Conservation (phyloP, 1,140 invertebrate genomes). For the Drosophila lini region DNA sequence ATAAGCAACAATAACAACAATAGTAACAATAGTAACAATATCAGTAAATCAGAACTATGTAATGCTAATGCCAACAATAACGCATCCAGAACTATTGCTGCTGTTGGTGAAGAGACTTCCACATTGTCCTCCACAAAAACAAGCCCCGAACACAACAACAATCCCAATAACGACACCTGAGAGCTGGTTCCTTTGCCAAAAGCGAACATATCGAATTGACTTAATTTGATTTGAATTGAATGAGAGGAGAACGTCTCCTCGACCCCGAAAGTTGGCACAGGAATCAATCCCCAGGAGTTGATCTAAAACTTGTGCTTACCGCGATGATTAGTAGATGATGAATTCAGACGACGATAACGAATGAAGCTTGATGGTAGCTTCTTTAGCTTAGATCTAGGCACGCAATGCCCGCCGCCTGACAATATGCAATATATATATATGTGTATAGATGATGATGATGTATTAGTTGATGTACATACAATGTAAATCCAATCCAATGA, state of each 20-base stretch:
- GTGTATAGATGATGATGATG: slow-evolving; percentile 47
- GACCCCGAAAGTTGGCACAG: slow-evolving; percentile 59
- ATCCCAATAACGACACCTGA: slow-evolving; percentile 75
- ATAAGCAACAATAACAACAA: slow-evolving; percentile 70
- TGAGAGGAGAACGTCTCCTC: slow-evolving; percentile 8
- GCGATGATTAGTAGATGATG: slow-evolving; percentile 24
- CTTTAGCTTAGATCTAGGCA: slow-evolving; percentile 53
- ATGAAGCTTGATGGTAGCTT: slow-evolving; percentile 55
- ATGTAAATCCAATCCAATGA: slow-evolving; percentile 47
- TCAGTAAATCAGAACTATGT: slow-evolving; percentile 49
- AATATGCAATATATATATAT: slow-evolving; percentile 60
- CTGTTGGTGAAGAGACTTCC: slow-evolving; percentile 74
- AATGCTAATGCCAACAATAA: slow-evolving; percentile 65
- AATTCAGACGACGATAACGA: slow-evolving; percentile 24
- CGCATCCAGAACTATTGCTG: slow-evolving; percentile 71
- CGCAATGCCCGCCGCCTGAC: slow-evolving; percentile 46
- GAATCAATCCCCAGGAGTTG: slow-evolving; percentile 51
- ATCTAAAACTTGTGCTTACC: slow-evolving; percentile 75
- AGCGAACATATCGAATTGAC: slow-evolving; percentile 12
- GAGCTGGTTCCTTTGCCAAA: slow-evolving; percentile 66
- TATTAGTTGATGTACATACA: slow-evolving; percentile 63
- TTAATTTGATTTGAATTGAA: slow-evolving; percentile 13
- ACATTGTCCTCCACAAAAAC: slow-evolving; percentile 74
- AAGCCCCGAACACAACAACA: slow-evolving; percentile 66
- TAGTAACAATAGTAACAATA: slow-evolving; percentile 55